phyloP scores from a whole-genome alignment of 2,888 invertebrate genomes.

The Amblyteles armatorius region DNA sequence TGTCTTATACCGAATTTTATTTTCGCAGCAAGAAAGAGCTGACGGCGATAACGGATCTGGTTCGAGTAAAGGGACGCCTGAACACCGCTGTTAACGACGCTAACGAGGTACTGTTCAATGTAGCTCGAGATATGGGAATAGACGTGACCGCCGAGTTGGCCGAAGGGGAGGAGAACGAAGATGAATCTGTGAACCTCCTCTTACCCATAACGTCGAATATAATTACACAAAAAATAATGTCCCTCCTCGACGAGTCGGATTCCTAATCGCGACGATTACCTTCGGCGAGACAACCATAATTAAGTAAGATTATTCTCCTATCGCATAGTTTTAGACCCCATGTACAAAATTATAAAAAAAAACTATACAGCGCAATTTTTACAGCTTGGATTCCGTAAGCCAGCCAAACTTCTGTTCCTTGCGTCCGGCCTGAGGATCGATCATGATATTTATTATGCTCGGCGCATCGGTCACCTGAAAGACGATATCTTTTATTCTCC shows the following conservation, averaged over 20 bases:
- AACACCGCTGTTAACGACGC: conserved; percentile 63
- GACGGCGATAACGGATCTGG: conserved; percentile 70
- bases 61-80: conserved; percentile 70
- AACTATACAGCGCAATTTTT: conserved; percentile 77
- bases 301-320: not conserved
- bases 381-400: conserved; percentile 97
- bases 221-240: conserved; percentile 64
- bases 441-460: conserved; percentile 95
- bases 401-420: conserved; percentile 96
- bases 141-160: conserved; percentile 48
- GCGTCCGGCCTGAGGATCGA: conserved; percentile 94
- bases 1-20: not conserved
- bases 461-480: conserved; percentile 89
- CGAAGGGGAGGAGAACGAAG: conserved; percentile 17
- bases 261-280: conserved; percentile 6
- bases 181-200: conserved; percentile 19
- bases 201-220: conserved; percentile 41
- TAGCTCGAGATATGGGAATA: conserved; percentile 61
- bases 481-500: not conserved
- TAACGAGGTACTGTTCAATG: conserved; percentile 64
- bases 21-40: conserved; percentile 74
- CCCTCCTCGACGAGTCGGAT: conserved; percentile 37
- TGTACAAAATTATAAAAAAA: conserved; percentile 15
- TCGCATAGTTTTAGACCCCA: not conserved
- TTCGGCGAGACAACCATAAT: not conserved